Evolutionary conservation across 2,888 invertebrate species (phyloP).

Genomic region (Corbicula japonica): DNA sequence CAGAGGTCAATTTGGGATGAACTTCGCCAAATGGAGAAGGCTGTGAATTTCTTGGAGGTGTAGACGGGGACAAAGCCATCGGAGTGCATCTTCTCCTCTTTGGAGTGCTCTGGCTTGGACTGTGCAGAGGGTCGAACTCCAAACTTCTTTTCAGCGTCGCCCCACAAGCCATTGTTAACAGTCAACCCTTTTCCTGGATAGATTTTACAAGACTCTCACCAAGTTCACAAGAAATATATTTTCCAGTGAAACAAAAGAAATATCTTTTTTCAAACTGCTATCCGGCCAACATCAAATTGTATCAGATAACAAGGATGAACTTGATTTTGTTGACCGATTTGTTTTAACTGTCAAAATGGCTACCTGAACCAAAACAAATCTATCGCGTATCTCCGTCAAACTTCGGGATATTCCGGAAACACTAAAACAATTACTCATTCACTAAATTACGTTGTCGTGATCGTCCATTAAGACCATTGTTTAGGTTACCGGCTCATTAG

Average conservation of each 20-base stretch:
- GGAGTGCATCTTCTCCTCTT: conserved; percentile 97
- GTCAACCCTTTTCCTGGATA: no score
- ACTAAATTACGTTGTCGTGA: no score
- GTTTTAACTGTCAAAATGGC: conserved; percentile 40
- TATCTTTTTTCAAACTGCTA: no score
- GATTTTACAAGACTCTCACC: no score
- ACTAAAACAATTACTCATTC: no score
- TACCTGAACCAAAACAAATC: conserved; percentile 35
- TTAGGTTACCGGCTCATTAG: no score
- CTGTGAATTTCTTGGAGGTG: conserved; percentile 86
- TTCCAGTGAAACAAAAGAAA: no score
- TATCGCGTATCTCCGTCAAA: conserved; percentile 1
- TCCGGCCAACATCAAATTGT: no score
- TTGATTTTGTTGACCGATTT: conserved; percentile 5
- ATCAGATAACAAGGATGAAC: conserved; percentile 7
- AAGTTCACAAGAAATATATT: no score
- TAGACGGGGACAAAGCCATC: conserved; percentile 91
- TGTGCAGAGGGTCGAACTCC: conserved; percentile 97
- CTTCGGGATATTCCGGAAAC: conserved; percentile 15
- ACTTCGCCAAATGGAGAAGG: conserved; percentile 93
- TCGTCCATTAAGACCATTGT: no score
- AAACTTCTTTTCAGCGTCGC: conserved; percentile 98
- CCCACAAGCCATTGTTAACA: conserved; percentile 98
- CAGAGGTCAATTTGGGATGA: conserved; percentile 95
- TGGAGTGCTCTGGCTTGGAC: conserved; percentile 90